Evolutionary conservation across 2,888 invertebrate genomes (phyloP).

Genomic region (Parnassius smintheus): DNA sequence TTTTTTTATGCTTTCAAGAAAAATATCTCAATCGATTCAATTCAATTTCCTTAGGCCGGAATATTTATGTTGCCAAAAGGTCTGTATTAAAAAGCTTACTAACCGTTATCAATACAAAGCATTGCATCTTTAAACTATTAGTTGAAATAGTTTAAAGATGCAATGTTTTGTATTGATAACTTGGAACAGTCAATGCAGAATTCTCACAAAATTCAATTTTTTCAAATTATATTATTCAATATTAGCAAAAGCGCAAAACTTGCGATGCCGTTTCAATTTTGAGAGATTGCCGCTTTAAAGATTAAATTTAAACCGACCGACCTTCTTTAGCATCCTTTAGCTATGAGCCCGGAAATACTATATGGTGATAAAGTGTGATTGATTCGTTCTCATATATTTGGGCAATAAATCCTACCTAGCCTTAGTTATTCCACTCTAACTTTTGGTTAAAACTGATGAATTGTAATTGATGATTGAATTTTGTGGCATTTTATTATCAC

Average conservation of each 20-base stretch:
- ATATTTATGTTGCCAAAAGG: too few species aligned
- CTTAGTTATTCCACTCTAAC: conserved; percentile 14
- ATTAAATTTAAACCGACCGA: conserved; percentile 14
- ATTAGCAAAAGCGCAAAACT: not conserved
- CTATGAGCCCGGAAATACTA: conserved; percentile 11
- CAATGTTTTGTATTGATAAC: too few species aligned
- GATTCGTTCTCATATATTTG: conserved; percentile 13
- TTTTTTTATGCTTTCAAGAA: too few species aligned
- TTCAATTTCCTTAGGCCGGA: too few species aligned
- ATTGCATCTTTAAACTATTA: not conserved
- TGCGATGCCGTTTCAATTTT: conserved; percentile 9
- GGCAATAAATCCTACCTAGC: conserved; percentile 14
- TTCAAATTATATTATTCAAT: not conserved
- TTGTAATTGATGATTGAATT: conserved; percentile 14
- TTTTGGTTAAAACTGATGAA: conserved; percentile 24
- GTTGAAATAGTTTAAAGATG: too few species aligned
- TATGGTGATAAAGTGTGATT: conserved; percentile 21
- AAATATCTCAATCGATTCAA: too few species aligned
- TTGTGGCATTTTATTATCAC: conserved; percentile 20
- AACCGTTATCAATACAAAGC: too few species aligned
- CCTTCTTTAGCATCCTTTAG: conserved; percentile 1
- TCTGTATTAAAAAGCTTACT: too few species aligned
- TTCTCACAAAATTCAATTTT: not conserved
- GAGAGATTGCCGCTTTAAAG: conserved; percentile 6
- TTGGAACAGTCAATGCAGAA: not conserved